Evolutionary conservation across 2,888 invertebrate genomes (phyloP), one percentile per base, ranked within the genome.

Genomic region (Timema podura): DNA sequence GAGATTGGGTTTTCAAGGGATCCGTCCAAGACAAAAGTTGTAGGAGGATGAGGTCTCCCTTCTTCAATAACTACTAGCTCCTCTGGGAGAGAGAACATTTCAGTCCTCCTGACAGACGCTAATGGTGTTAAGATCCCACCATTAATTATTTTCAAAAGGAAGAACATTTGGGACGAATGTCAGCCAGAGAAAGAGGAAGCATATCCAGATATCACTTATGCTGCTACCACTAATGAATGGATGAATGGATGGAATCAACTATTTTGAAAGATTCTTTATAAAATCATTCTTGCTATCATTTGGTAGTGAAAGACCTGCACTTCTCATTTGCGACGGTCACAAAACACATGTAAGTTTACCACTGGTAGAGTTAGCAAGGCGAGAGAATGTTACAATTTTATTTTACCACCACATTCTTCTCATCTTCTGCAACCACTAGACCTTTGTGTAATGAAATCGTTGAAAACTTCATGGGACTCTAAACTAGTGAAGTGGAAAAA

Each of bases 51-150:
- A 59, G 70, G 69, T 46, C n/a, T 45, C n/a, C 74, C 70, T 30
- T 59, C 71, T 10, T 71, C 68, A 64, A 70, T 75, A 73, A 74
- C 74, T 0, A 78, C 75, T 65, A 75, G 76, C 64, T 76, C 76
- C 45, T 74, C 76, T 13, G 78, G 78, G 54, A 77, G 75, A 76
- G 76, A 78, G 65, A 79, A 78, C 71, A 77, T 74, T 44, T 77
- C 78, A 49, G 75, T 79, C 64, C 74, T 78, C 67, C 72, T 76
- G 59, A 67, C 71, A 15, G 71, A 69, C 61, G 76, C 76, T 51
- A 69, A 69, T 71, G 78, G 78, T 49, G 75, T 76, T 0, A 79
- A 79, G 73, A 74, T 74, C 10, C 77, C 77, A 45, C 80, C 79
- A 48, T 71, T 80, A 48, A 78, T 80, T 47, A 77, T 79, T 61